Evolutionary conservation across 2,797 vertebrate genomes (phyloP).

Genomic region (Thamnophis elegans): DNA sequence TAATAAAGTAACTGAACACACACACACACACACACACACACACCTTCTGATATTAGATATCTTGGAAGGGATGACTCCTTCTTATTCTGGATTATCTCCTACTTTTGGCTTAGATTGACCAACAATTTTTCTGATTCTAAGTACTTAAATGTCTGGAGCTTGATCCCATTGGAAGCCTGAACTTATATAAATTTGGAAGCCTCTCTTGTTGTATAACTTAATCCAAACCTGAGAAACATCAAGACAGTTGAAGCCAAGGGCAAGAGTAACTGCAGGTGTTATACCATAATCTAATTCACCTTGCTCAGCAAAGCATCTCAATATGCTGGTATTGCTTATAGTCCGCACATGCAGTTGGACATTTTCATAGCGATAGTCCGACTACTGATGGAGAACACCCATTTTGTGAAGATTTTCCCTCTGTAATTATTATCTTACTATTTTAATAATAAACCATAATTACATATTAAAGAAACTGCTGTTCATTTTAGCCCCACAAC

Average conservation of each 20-base stretch:
- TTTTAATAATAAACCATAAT: background rate
- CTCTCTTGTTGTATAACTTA: background rate
- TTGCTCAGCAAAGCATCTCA: background rate
- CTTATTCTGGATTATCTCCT: background rate
- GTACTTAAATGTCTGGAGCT: background rate
- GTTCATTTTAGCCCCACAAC: background rate
- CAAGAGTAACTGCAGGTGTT: background rate
- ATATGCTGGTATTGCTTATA: background rate
- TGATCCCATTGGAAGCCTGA: background rate
- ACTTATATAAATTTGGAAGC: background rate
- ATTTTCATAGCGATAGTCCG: background rate
- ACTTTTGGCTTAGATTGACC: background rate
- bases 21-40: background rate
- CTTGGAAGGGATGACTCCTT: background rate
- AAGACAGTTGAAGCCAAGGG: background rate
- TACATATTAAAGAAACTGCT: background rate
- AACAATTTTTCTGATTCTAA: background rate
- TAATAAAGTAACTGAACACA: background rate
- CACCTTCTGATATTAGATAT: background rate
- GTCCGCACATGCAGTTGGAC: background rate
- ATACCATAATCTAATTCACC: background rate
- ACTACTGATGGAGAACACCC: background rate
- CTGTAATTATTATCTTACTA: background rate
- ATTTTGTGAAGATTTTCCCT: background rate
- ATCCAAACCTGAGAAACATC: background rate